Conservation (phyloP, 2,888 invertebrate genomes). For the Rhopalosiphum nymphaeae region DNA sequence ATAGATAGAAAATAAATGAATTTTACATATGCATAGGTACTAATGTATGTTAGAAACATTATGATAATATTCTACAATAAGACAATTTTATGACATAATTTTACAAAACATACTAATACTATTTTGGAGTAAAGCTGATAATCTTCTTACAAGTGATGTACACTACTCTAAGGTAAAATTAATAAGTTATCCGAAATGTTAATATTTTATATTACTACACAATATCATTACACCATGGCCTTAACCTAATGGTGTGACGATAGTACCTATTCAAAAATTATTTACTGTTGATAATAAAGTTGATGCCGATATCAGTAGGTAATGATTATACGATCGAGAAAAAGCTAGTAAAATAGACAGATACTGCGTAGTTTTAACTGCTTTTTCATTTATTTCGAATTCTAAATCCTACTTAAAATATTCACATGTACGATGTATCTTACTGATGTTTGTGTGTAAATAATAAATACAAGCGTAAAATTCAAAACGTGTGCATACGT, state of each 20-base stretch:
- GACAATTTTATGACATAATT: not conserved
- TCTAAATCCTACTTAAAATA: not conserved
- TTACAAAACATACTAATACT: not conserved
- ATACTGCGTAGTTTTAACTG: not conserved
- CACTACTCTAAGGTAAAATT: not conserved
- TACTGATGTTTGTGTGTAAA: not conserved
- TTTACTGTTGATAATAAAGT: not conserved
- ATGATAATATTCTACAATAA: not conserved
- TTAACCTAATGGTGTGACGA: not conserved
- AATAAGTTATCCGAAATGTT: not conserved
- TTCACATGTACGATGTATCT: not conserved
- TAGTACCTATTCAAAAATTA: too few relatives aligned
- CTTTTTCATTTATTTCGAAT: not conserved
- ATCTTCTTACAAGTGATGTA: not conserved
- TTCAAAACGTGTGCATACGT: not conserved
- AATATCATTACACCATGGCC: too few relatives aligned
- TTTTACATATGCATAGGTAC: not conserved
- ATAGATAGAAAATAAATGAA: not conserved
- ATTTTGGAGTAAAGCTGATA: not conserved
- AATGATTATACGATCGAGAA: not conserved
- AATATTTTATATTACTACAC: not conserved
- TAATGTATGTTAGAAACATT: not conserved
- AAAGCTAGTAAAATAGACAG: not conserved
- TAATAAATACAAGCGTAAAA: not conserved
- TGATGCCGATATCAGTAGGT: not conserved